Evolutionary conservation across 2,888 invertebrate species (phyloP).

Genomic region (Dorcus parallelipipedus): DNA sequence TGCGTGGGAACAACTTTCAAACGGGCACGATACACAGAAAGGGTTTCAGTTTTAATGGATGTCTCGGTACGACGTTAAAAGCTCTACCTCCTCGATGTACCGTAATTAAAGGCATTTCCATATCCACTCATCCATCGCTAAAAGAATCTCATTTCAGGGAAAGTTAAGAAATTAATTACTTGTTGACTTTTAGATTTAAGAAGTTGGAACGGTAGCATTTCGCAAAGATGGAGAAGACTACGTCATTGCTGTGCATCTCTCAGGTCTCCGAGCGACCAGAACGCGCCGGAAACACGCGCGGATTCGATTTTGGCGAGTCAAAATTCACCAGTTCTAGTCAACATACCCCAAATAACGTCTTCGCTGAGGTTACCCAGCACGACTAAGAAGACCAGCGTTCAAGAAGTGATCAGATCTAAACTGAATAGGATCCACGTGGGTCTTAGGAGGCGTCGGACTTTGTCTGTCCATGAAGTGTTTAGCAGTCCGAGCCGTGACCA

Average conservation of each 20-base stretch:
- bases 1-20: no score
- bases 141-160: background rate
- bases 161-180: background rate
- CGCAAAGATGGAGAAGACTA: slow-evolving; percentile 71
- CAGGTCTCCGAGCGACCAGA: slow-evolving; percentile 52
- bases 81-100: no score
- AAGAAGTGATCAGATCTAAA: slow-evolving; percentile 62
- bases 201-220: slow-evolving; percentile 69
- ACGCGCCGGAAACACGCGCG: slow-evolving; percentile 52
- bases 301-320: slow-evolving; percentile 54
- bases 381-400: slow-evolving; percentile 51
- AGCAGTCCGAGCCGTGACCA: slow-evolving; percentile 46
- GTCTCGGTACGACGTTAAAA: no score
- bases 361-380: slow-evolving; percentile 51
- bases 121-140: background rate
- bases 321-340: slow-evolving; percentile 46
- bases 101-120: background rate
- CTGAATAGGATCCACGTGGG: slow-evolving; percentile 70
- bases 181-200: slow-evolving; percentile 57
- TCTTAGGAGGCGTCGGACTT: slow-evolving; percentile 60
- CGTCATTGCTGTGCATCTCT: slow-evolving; percentile 64
- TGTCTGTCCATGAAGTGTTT: slow-evolving; percentile 69
- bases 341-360: slow-evolving; percentile 44
- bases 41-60: no score
- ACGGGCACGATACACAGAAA: no score